Base-by-base conservation (phyloP, 92 coral and sea anemone genomes). In the Actinostola sp. region DNA sequence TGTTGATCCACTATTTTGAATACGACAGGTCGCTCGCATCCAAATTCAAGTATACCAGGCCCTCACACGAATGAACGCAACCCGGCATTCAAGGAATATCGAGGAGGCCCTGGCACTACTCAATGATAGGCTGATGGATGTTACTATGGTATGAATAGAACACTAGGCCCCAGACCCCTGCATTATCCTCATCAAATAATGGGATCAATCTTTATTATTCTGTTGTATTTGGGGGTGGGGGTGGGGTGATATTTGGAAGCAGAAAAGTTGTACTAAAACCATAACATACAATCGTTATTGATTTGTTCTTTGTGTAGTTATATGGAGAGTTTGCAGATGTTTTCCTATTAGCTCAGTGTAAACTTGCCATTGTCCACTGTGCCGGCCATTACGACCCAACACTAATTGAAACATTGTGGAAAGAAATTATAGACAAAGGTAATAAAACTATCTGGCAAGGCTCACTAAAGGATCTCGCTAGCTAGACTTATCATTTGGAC, bases 331-430 rank as follows among this genome's bases (percentile, higher is more conserved):
- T 90, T 55, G 99, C 99, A 29, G 99, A 95, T 67, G 74, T 77
- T 8, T 95, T 91, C 36, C 55, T 76, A 36, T 75, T 95, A 66
- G 86, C 97, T 24, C 97, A 95, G 63, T 95, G 99, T 60, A 91
- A 95, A 72, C 92, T 95, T 20, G 99, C 99, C 59, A 95, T 95
- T 17, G 93, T 95, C 28, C 97, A 88, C 56, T 95, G 99, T 60
- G 99, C 99, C 35, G 99, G 99, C 1, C 99, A 95, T 68, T 95
- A 88, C 69, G 99, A 95, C 55, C 87, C 99, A 16, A 85, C 89
- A 9, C 82, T 95, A 61, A 92, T 95, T 34, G 99, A 95, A 67
- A 85, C 93, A 3, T 64, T 95, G 23, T 95, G 99, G 99, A 74
- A 73, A 78, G 96, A 91, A 61, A 91, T 95, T 48, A 66, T 95